These are phyloP conservation scores for Nymphalis polychloros DNA, from an alignment of 2,888 invertebrate species.

Conservation along the genomic window DNA sequence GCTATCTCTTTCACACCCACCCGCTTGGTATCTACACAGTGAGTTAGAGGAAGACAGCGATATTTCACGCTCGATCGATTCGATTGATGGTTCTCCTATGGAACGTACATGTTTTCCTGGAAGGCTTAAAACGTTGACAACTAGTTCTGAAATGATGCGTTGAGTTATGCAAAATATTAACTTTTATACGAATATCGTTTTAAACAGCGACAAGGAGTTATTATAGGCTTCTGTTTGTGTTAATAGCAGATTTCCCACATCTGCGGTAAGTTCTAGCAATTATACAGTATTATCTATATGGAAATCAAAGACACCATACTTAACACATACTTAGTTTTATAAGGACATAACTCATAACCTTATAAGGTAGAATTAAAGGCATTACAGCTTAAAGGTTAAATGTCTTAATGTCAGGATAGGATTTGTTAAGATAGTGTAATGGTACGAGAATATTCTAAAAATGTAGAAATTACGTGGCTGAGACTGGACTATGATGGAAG, in stretches of 20 bases:
- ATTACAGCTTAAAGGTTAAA: too few species aligned
- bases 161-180: conserved; percentile 32
- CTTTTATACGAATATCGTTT: conserved; percentile 26
- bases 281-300: neutral
- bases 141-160: conserved; percentile 33
- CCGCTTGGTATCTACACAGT: conserved; percentile 12
- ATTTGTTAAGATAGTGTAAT: too few species aligned
- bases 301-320: neutral
- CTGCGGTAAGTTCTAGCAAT: neutral
- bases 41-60: conserved; percentile 53
- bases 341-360: too few species aligned
- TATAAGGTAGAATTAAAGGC: too few species aligned
- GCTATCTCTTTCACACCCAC: conserved; percentile 47
- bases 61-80: conserved; percentile 64
- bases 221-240: neutral
- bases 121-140: conserved; percentile 28
- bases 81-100: conserved; percentile 46
- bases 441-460: too few species aligned
- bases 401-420: too few species aligned
- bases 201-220: conserved; percentile 4
- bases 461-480: too few species aligned
- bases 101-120: conserved; percentile 39
- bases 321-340: too few species aligned
- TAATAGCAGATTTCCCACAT: neutral
- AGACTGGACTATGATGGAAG: too few species aligned